Evolutionary conservation across 2,888 invertebrate species (phyloP).

Genomic region (Drosophila anomelani): DNA sequence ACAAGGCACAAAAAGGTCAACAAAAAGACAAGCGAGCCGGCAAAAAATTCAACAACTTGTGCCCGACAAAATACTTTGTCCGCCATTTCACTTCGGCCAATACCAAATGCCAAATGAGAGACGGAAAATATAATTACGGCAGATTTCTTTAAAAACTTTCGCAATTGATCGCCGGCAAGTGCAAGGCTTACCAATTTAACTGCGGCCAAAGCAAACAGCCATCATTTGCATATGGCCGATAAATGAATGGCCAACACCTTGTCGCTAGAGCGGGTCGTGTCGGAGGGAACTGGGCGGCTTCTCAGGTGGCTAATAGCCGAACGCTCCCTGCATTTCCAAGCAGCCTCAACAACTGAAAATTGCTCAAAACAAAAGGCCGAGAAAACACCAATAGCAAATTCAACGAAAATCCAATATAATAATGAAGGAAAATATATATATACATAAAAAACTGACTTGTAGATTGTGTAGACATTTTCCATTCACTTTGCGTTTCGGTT

Average conservation of each 20-base stretch:
- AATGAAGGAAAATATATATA: slow-evolving; percentile 29
- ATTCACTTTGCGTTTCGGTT: slow-evolving; percentile 76
- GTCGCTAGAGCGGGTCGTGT: slow-evolving; percentile 2
- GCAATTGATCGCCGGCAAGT: slow-evolving; percentile 68
- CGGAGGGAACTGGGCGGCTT: slow-evolving; percentile 5
- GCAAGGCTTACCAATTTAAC: slow-evolving; percentile 68
- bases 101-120: slow-evolving; percentile 67
- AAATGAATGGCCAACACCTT: slow-evolving; percentile 65
- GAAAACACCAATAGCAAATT: slow-evolving; percentile 23
- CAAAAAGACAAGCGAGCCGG: slow-evolving; percentile 33
- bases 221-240: slow-evolving; percentile 64
- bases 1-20: slow-evolving; percentile 43
- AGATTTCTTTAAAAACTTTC: slow-evolving; percentile 63
- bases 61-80: slow-evolving; percentile 30
- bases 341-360: slow-evolving; percentile 45
- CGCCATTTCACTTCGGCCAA: slow-evolving; percentile 39
- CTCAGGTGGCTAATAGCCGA: slow-evolving; percentile 33
- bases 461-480: slow-evolving; percentile 68
- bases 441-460: slow-evolving; percentile 17
- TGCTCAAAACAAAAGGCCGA: slow-evolving; percentile 33
- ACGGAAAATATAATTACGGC: slow-evolving; percentile 57
- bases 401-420: slow-evolving; percentile 48
- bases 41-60: slow-evolving; percentile 25
- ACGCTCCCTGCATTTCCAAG: slow-evolving; percentile 45
- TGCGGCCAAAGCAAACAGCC: slow-evolving; percentile 17